Base-by-base conservation (phyloP, 1,140 invertebrate genomes). In the Drosophila littoralis region DNA sequence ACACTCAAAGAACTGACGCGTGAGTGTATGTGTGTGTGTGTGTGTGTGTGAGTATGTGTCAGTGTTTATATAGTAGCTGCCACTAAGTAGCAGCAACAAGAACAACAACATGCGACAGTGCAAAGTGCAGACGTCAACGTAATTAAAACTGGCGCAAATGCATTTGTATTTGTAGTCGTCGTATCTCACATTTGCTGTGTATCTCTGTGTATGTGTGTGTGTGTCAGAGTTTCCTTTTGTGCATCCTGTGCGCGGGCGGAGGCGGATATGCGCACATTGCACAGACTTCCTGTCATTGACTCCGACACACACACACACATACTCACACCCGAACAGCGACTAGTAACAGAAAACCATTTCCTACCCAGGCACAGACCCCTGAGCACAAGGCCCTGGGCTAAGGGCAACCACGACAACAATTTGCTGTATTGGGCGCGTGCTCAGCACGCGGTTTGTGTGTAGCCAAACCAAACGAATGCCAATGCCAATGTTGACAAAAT, bases 241-340 rank as follows among this genome's bases (percentile, higher is more conserved):
- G 74, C 84, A 89, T 89, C 84, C 84, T 88, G 83, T 89, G 84
- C 78, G 71, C 81, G 76, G 76, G 84, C 80, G 80, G 63, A 75
- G 77, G 70, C 84, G 84, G 84, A 89, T 86, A 85, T 86, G 82
- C 75, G 78, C 83, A 65, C 84, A 69, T 74, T 84, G 81, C 77
- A 73, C 73, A 61, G 59, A 90, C 84, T 89, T 89, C 84, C 84
- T 88, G 84, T 82, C 84, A 84, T 78, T 88, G 84, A 88, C 84
- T 83, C 82, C 84, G 73, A 76, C 75, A 63, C 50, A 61, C 40
- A 45, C 68, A 68, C 59, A 43, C 38, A 45, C 28, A 46, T 48
- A 45, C 38, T 9, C 38, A 40, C 12, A 40, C 38, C 9, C 38
- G 45, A 48, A 51, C 46, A 40, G 75, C 70, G 42, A 51, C 70